A percentile compares a stretch with the other conserved stretches of the same genome.
Evolutionary conservation across 1,140 invertebrate genomes (phyloP).

Genomic region (Pararge aegeria): DNA sequence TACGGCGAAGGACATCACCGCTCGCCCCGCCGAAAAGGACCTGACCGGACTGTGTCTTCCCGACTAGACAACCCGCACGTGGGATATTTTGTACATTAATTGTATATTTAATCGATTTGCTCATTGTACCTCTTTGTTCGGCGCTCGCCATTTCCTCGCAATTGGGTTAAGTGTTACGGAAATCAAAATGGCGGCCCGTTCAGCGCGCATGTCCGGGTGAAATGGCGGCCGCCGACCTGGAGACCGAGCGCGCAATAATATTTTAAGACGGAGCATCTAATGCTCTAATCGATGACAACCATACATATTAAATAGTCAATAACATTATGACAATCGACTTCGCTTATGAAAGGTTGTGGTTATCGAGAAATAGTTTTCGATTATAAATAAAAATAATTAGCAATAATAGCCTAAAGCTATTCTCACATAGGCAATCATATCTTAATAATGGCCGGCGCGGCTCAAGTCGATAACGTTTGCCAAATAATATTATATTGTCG

Average conservation of each 20-base stretch:
- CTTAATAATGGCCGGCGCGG: slow-evolving; percentile 46
- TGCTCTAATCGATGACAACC: slow-evolving; percentile 56
- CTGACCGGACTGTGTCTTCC: slow-evolving; percentile 61
- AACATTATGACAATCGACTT: slow-evolving; percentile 74
- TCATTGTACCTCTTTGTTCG: slow-evolving; percentile 60
- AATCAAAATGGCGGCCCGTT: slow-evolving; percentile 60
- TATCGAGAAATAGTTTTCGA: slow-evolving; percentile 76
- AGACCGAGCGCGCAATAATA: slow-evolving; percentile 61
- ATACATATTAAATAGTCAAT: slow-evolving; percentile 76
- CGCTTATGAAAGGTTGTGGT: slow-evolving; percentile 79
- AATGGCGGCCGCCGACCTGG: slow-evolving; percentile 52
- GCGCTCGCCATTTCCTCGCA: slow-evolving; percentile 44
- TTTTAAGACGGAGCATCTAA: slow-evolving; percentile 61
- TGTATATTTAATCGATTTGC: slow-evolving; percentile 59
- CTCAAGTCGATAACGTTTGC: slow-evolving; percentile 46
- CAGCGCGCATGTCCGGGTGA: slow-evolving; percentile 50
- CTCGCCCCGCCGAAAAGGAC: slow-evolving; percentile 37
- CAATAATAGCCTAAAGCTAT: slow-evolving; percentile 77
- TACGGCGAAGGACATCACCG: slow-evolving; percentile 32
- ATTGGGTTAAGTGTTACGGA: slow-evolving; percentile 73
- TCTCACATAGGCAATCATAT: slow-evolving; percentile 69
- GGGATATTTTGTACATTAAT: slow-evolving; percentile 57
- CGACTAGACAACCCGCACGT: slow-evolving; percentile 44
- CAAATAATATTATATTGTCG: slow-evolving; percentile 45
- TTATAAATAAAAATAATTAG: slow-evolving; percentile 74